These are phyloP conservation scores for Pseudorectes ferrugineus DNA, from an alignment of 2,113 vertebrate genomes.

Conservation along the genomic window DNA sequence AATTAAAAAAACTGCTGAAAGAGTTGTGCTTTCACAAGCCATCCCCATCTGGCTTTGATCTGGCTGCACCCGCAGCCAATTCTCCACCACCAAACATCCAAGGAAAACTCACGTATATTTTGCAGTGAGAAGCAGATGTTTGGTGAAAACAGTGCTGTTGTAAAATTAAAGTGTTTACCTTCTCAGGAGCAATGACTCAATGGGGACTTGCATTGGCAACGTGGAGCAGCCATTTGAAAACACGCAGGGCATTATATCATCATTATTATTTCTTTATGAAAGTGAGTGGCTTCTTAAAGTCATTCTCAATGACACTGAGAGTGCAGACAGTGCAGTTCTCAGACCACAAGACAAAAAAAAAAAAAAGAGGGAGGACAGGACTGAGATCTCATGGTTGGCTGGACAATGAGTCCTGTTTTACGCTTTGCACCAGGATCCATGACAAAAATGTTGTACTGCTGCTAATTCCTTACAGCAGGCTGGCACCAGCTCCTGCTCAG, in stretches of 20 bases:
- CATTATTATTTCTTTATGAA: not conserved
- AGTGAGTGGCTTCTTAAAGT: not conserved
- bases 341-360: not conserved
- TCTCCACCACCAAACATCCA: not conserved
- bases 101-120: not conserved
- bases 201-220: not conserved
- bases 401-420: not conserved
- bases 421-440: not conserved
- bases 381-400: not conserved
- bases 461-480: not conserved
- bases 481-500: not conserved
- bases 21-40: constrained; percentile 5
- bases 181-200: not conserved
- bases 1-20: not conserved
- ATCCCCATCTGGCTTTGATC: constrained; percentile 28
- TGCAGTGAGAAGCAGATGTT: not conserved
- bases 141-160: not conserved
- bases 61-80: not conserved
- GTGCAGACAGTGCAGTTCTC: not conserved
- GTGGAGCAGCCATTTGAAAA: not conserved
- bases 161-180: not conserved
- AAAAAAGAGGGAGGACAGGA: not conserved
- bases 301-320: not conserved
- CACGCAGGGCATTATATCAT: not conserved
- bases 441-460: not conserved